Conservation (phyloP, 1,140 invertebrate genomes). For the Temnothorax curvispinosus region DNA sequence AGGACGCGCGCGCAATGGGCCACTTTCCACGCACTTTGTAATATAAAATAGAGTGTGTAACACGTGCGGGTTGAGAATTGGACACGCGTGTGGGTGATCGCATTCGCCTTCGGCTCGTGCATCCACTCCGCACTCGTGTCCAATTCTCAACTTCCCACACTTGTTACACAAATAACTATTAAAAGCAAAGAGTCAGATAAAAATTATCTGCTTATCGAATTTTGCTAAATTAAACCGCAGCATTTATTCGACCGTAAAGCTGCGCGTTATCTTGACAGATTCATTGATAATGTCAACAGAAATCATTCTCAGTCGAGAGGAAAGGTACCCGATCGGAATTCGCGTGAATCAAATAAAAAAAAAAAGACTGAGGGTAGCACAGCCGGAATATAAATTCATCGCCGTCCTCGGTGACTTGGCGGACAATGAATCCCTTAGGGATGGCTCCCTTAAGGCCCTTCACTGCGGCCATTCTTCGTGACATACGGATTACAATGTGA, state of each 20-base stretch:
- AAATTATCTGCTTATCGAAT: not conserved
- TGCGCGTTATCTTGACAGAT: not conserved
- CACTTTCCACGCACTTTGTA: too few relatives aligned
- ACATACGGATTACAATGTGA: slow-evolving; percentile 34
- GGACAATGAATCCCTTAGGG: slow-evolving; percentile 3
- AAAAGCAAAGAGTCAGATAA: not conserved
- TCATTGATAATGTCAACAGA: not conserved
- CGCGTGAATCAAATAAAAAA: slow-evolving; percentile 36
- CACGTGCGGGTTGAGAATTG: too few relatives aligned
- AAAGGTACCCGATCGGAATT: slow-evolving; percentile 11
- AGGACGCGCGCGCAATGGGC: too few relatives aligned
- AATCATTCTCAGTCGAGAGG: not conserved
- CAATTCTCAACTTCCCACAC: too few relatives aligned
- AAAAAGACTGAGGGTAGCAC: not conserved
- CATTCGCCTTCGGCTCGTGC: too few relatives aligned
- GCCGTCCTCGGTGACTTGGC: not conserved
- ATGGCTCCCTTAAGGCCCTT: slow-evolving; percentile 17
- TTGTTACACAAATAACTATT: too few relatives aligned
- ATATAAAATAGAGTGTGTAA: too few relatives aligned
- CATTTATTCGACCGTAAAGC: not conserved
- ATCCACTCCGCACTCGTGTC: too few relatives aligned
- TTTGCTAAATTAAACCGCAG: slow-evolving; percentile 3
- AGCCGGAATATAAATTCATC: slow-evolving; percentile 44
- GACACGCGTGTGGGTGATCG: too few relatives aligned
- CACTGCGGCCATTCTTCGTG: slow-evolving; percentile 16